phyloP scores from a whole-genome alignment of 35 echinoderm and acorn worm genomes.

The Ophioderma brevispina region DNA sequence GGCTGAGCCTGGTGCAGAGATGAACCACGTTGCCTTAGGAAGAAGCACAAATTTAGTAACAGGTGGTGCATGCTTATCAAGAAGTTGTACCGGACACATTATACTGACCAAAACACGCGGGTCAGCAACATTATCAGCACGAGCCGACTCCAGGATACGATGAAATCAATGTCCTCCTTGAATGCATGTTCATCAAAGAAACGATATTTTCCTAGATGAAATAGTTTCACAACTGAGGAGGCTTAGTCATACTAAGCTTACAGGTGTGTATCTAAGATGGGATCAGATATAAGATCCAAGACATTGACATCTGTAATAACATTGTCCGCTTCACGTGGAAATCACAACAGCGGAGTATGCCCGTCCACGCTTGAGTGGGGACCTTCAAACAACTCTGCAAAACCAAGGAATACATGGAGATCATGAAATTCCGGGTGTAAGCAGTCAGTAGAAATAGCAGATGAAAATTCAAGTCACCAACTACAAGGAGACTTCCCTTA shows the following conservation, averaged over 20 bases:
- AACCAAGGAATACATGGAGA: too few species aligned
- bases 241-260: neutral
- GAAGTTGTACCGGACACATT: conserved; percentile 14
- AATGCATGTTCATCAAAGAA: neutral
- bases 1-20: conserved; percentile 8
- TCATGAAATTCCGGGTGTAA: too few species aligned
- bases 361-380: too few species aligned
- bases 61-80: conserved; percentile 25
- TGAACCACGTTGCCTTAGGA: conserved; percentile 24
- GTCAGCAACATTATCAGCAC: neutral
- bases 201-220: conserved; percentile 16
- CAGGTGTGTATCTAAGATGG: neutral
- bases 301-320: neutral
- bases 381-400: too few species aligned
- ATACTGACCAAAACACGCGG: neutral
- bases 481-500: too few species aligned
- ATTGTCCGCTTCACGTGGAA: neutral
- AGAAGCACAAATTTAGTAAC: neutral
- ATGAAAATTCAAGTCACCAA: too few species aligned
- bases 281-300: conserved; percentile 18
- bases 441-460: too few species aligned
- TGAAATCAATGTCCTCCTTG: neutral
- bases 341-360: neutral
- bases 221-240: conserved; percentile 1
- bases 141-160: neutral